Base-by-base conservation (phyloP, 2,888 invertebrate species). In the Coleophora deauratella region DNA sequence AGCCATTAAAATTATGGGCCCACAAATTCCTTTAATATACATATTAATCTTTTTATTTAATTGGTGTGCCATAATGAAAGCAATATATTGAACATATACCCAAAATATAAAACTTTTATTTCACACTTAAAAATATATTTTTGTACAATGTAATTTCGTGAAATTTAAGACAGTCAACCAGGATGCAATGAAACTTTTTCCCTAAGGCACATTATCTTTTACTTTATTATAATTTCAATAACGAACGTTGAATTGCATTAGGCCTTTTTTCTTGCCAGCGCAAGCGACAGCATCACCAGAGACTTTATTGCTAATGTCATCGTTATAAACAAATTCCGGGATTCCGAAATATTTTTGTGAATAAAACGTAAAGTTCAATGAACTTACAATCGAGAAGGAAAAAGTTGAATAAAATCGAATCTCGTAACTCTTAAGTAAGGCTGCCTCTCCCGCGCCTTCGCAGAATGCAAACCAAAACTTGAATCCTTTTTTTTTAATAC, bases 361-460 rank as follows among this genome's bases (percentile, higher is more conserved):
- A 14, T 30, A 35, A 37, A 40, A 42, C 44, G 41, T 37, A 36
- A 34, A 50, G 75, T 66, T 67, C 67, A 54, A 49, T 55, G 77
- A 71, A 62, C 75, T 47, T 15, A 49, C 51, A 52, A 57, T 62
- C 56, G 51, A 51, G 51, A 62, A 57, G 61, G 57, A 66, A 72
- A 68, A 67, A 70, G 62, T 47, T 60, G 45, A 57, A 57, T 63
- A 65, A 71, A 52, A 56, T 73, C 59, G 62, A 66, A 66, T 61
- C 64, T 68, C 54, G 66, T 55, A 59, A 57, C 66, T 21, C 21
- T 3, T 21, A 21, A 21, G 21, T 21, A n/a, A n/a, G n/a, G 3
- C 67, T 59, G 72, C 65, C 58, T 57, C 58, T 61, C 57, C 62
- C 55, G 55, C 60, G 60, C 54, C 58, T 75, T 71, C 72, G 66